These are phyloP conservation scores for Lucilia sericata DNA, from an alignment of 1,140 invertebrate species.

Conservation along the genomic window DNA sequence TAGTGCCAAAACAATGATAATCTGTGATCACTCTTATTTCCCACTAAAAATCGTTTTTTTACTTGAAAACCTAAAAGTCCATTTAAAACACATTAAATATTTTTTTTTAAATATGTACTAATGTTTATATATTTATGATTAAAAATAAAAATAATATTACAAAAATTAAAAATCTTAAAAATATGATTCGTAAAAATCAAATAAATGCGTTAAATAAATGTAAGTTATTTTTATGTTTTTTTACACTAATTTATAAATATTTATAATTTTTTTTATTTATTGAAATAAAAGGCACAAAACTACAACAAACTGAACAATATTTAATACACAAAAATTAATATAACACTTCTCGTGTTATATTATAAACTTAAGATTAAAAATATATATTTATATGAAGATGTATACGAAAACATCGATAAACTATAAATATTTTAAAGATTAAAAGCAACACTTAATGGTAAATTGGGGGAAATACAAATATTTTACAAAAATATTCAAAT, in stretches of 20 bases:
- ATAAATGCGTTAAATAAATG: constrained; percentile 17
- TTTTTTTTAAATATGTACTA: constrained; percentile 8
- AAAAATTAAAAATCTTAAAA: not conserved
- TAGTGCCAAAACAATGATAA: too few relatives aligned
- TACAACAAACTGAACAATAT: not conserved
- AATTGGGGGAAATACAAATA: constrained; percentile 12
- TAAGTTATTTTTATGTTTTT: not conserved
- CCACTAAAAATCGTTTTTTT: too few relatives aligned
- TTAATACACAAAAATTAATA: not conserved
- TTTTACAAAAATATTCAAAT: not conserved
- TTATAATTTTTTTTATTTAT: not conserved
- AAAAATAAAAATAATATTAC: not conserved
- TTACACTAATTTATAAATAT: not conserved
- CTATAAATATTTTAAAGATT: not conserved
- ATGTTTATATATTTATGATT: not conserved
- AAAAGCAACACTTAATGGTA: not conserved
- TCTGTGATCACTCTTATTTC: too few relatives aligned
- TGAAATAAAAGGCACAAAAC: not conserved
- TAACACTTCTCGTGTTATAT: not conserved
- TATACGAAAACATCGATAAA: too few relatives aligned
- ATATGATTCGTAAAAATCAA: not conserved
- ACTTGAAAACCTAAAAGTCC: too few relatives aligned
- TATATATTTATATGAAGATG: too few relatives aligned
- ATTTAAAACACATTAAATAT: not conserved
- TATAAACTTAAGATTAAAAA: too few relatives aligned